These are phyloP conservation scores for Catagonus wagneri DNA, from an alignment of 2,113 vertebrate genomes.

Conservation along the genomic window DNA sequence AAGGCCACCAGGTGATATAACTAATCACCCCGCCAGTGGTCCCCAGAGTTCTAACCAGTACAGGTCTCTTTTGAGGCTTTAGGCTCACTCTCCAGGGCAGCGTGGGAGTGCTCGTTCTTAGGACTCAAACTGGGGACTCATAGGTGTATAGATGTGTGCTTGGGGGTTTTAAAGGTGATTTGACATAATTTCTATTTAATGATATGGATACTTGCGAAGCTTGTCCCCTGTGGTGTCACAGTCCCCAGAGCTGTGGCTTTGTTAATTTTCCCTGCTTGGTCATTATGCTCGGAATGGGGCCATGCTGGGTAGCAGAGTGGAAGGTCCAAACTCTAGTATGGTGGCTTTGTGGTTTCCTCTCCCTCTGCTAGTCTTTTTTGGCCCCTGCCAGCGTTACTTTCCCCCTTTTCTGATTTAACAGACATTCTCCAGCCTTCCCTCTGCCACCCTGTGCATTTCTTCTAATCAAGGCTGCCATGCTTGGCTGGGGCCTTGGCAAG, in stretches of 20 bases:
- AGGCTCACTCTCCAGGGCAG: neutral
- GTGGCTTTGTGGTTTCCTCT: neutral
- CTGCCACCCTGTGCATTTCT: neutral
- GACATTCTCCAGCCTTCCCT: neutral
- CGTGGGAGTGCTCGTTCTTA: neutral
- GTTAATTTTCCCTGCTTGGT: neutral
- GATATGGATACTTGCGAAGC: neutral
- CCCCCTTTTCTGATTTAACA: neutral
- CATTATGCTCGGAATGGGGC: neutral
- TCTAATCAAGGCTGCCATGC: neutral
- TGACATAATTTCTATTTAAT: neutral
- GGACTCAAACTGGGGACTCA: neutral
- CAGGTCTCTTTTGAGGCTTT: neutral
- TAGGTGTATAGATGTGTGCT: neutral
- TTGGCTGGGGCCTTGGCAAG: neutral
- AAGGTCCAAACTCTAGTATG: neutral
- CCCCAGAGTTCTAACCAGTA: neutral
- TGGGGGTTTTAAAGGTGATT: neutral
- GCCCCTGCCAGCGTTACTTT: neutral
- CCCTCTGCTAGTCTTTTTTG: neutral
- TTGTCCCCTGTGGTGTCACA: neutral
- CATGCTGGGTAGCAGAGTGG: neutral
- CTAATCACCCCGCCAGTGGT: neutral
- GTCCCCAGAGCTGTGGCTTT: neutral
- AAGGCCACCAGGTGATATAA: neutral